Base-by-base conservation (phyloP, 2,113 vertebrate species). In the Phasianus colchicus region DNA sequence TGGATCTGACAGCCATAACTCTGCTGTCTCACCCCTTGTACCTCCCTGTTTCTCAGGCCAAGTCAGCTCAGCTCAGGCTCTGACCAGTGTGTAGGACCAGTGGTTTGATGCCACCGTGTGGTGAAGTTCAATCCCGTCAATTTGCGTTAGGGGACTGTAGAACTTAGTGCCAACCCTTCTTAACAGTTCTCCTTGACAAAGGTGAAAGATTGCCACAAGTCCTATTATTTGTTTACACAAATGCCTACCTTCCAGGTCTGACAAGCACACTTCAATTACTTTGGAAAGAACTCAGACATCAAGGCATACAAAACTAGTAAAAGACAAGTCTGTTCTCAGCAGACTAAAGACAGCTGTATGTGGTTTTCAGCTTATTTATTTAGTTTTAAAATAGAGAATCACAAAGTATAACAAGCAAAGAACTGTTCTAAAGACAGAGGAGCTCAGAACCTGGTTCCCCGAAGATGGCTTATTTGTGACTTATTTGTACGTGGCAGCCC, bases 51-150 rank as follows among this genome's bases (percentile, higher is more conserved):
- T 22, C 65, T 54, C 52, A 34, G 55, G n/a, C 13, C 48, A n/a
- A 43, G 29, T 9, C 30, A 10, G 4, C 27, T 25, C 29, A 6
- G 40, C 47, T 19, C 67, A 7, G 2, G 15, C 27, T 47, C 86
- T 9, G 55, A 13, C 0, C 57, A 5, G 40, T 52, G 61, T 58
- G 69, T 18, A 54, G 69, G 65, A 25, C 65, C 8, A 29, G 65
- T 21, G 58, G 40, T 52, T 45, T 93, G 93, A 90, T 82, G 94
- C 95, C 97, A 95, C 88, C 95, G 24, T 60, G 96, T 93, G 97
- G 96, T 64, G 13, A 92, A 78, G 10, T 3, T 57, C 42, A 34
- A 57, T 19, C 94, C 60, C 38, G 75, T 2, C 64, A 42, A 25
- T 29, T 22, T 25, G 77, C 47, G 52, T 13, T 30, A 40, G 47